Base-by-base conservation (phyloP, 2,113 vertebrate species). In the Gila orcuttii region DNA sequence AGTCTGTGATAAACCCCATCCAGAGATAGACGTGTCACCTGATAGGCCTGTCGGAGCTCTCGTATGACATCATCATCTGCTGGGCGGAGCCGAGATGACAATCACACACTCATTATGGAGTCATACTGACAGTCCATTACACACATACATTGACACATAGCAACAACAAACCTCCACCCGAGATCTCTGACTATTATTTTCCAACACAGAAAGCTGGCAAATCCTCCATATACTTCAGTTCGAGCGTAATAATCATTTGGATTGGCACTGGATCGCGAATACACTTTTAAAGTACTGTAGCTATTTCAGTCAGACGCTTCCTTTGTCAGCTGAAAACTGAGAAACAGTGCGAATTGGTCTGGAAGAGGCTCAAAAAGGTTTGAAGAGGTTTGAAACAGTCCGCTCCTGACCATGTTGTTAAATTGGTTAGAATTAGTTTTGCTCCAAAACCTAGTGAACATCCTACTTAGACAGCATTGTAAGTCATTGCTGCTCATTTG, bases 21-120 rank as follows among this genome's bases (percentile, higher is more conserved):
- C 92, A 93, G 93, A 94, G 93, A 94, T 94, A 93, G 91, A 93
- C 92, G 94, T 93, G 94, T 94, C 94, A 95, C 92, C 94, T 95
- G 93, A 95, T 94, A 93, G 92, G 91, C 92, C 93, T 93, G 91
- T 91, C 89, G 89, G 87, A 85, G 87, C 90, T 89, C 93, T 91
- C 89, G 89, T 89, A 83, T 91, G 90, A 92, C 91, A 91, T 93
- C 93, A 94, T 83, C 88, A 52, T 73, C 76, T 90, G 92, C 92
- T 90, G 91, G 91, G 90, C 91, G 90, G 92, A 92, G 91, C 87
- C 90, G 83, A 93, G 91, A 94, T 92, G 12, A 75, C 42, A 74
- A 85, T 75, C 77, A 31, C 62, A 33, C 25, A 50, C n/a, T 50
- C 11, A 55, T 74, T 84, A 79, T 86, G 74, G 79, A 86, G 87